Conservation (phyloP, 2,113 vertebrate genomes). For the Eptesicus fuscus region DNA sequence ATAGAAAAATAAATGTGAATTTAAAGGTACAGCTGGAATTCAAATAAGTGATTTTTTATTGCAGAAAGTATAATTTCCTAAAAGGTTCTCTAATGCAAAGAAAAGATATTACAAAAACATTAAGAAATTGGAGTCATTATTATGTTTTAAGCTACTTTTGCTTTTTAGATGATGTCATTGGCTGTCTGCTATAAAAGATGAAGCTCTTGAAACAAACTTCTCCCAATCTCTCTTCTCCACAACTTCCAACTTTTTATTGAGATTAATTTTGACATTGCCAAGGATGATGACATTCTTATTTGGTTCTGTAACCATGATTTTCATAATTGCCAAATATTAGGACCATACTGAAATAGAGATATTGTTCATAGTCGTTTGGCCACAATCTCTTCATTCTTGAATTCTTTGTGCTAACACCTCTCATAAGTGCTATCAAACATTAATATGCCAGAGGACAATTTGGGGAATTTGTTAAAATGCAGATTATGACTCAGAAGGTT, state of each 20-base stretch:
- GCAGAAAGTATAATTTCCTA: not conserved
- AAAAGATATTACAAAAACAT: not conserved
- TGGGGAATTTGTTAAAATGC: not conserved
- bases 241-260: not conserved
- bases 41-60: not conserved
- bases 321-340: not conserved
- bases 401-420: not conserved
- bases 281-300: not conserved
- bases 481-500: not conserved
- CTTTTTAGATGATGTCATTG: not conserved
- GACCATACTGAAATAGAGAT: not conserved
- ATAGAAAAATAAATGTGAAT: not conserved
- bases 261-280: not conserved
- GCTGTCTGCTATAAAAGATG: not conserved
- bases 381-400: not conserved
- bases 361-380: not conserved
- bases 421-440: not conserved
- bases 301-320: not conserved
- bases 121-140: not conserved
- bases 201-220: not conserved
- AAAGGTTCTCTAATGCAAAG: not conserved
- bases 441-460: not conserved
- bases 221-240: not conserved
- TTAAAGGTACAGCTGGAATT: not conserved
- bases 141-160: not conserved